phyloP scores from a whole-genome alignment of 2,888 invertebrate species.

The Epirrhoe alternata region DNA sequence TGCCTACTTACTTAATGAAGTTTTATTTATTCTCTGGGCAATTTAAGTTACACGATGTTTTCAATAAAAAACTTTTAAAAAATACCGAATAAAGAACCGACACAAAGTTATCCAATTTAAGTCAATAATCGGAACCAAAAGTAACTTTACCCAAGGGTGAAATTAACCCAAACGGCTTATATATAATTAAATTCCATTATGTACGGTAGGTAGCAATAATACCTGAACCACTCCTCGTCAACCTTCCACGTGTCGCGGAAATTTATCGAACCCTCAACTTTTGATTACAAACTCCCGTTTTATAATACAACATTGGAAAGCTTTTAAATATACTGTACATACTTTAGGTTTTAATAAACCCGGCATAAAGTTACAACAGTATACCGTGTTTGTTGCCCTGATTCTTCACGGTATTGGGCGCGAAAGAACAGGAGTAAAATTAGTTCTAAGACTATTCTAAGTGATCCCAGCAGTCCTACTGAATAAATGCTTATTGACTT shows the following conservation, averaged over 20 bases:
- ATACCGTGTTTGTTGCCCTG: no score
- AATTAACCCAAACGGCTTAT: slow-evolving; percentile 1
- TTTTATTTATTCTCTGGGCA: no score
- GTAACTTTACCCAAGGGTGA: neutral
- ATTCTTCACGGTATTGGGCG: no score
- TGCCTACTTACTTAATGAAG: no score
- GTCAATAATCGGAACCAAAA: slow-evolving; percentile 1
- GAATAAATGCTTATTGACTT: no score
- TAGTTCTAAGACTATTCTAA: no score
- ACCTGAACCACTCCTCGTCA: slow-evolving; percentile 32
- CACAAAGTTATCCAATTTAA: slow-evolving; percentile 1
- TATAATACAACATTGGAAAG: slow-evolving; percentile 18
- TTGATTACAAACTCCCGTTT: slow-evolving; percentile 35
- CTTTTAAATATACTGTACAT: neutral
- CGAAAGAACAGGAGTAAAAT: no score
- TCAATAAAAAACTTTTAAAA: neutral
- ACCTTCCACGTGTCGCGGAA: slow-evolving; percentile 34
- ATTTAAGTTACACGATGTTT: no score
- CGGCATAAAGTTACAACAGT: no score
- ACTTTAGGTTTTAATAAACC: no score
- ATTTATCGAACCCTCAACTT: slow-evolving; percentile 38
- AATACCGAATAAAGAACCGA: neutral
- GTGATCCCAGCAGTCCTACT: no score
- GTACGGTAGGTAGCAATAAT: slow-evolving; percentile 1
- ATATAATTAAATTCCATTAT: slow-evolving; percentile 11